Base-by-base conservation (phyloP, 2,113 vertebrate genomes). In the Gyps fulvus region DNA sequence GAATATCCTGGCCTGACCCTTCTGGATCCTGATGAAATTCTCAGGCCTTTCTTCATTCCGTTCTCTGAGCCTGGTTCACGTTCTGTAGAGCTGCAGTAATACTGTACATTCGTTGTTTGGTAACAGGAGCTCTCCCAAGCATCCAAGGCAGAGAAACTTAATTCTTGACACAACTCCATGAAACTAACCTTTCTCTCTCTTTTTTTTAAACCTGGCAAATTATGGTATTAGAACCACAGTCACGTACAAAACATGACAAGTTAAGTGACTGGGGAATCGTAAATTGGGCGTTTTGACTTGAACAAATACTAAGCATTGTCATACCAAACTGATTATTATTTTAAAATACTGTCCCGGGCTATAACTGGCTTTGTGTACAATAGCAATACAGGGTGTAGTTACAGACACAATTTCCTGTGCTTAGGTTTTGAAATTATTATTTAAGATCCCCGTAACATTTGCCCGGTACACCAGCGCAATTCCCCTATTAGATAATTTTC, bases 401-500 rank as follows among this genome's bases (percentile, higher is more conserved):
- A 89, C 94, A 90, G 88, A 98, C 43, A 72, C 89, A 90, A 89
- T 96, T 98, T 97, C 91, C 95, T 97, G 96, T 97, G 93, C 59
- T 81, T 93, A 74, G 78, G 83, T 66, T 93, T 95, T 86, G 65
- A 76, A 94, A 93, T 91, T 52, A 96, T 93, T 94, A 97, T 96
- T 95, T 71, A 97, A 96, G 94, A 95, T 89, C 62, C 11, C 50
- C 10, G 8, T 79, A 87, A 95, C 62, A 16, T 69, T 96, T 96
- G 82, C 88, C 76, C 26, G 0, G 63, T 71, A 63, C 95, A 93
- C 58, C 57, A 93, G 87, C 23, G 11, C 91, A 96, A 97, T 98
- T 98, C 97, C 93, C 83, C 94, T 94, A 95, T 97, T 97, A 97
- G 95, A 97, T 97, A 97, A 98, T 96, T 92, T 96, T 96, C 91